Evolutionary conservation across 2,888 invertebrate genomes (phyloP).

Genomic region (Drosophila dives): DNA sequence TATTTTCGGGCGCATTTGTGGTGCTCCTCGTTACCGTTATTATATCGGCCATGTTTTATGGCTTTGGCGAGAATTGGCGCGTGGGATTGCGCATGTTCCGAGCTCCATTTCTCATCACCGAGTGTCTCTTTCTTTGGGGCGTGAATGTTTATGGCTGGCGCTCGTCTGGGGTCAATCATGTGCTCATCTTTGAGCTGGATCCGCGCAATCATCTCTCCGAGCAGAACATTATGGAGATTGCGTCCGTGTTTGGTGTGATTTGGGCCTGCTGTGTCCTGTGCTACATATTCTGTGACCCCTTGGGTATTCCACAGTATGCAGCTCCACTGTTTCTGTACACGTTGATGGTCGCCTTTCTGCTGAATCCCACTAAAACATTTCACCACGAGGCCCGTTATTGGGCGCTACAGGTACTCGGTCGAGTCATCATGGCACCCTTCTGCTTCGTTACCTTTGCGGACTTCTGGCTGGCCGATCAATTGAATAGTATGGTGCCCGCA

Average conservation of each 20-base stretch:
- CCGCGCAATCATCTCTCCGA: constrained; percentile 91
- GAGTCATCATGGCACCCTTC: constrained; percentile 90
- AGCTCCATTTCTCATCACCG: constrained; percentile 90
- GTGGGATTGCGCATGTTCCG: constrained; percentile 92
- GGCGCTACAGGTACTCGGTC: constrained; percentile 87
- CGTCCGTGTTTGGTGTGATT: constrained; percentile 90
- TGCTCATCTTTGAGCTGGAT: constrained; percentile 93
- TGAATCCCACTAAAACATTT: constrained; percentile 92
- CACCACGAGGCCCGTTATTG: constrained; percentile 91
- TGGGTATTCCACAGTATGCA: constrained; percentile 91
- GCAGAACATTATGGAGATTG: constrained; percentile 91
- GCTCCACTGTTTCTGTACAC: constrained; percentile 90
- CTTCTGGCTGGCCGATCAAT: constrained; percentile 94
- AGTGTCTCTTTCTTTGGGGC: constrained; percentile 91
- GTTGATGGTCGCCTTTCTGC: constrained; percentile 89
- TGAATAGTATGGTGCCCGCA: constrained; percentile 91
- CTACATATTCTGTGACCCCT: constrained; percentile 88
- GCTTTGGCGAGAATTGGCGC: constrained; percentile 87
- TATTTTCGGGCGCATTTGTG: constrained; percentile 93
- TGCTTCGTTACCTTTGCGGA: constrained; percentile 93
- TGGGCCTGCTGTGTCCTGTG: constrained; percentile 89
- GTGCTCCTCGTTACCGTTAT: constrained; percentile 90
- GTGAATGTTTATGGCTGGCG: constrained; percentile 93
- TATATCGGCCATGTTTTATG: constrained; percentile 87
- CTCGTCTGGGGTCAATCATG: constrained; percentile 93